Evolutionary conservation across 2,888 invertebrate genomes (phyloP).

Genomic region (Drosophila lutescens): DNA sequence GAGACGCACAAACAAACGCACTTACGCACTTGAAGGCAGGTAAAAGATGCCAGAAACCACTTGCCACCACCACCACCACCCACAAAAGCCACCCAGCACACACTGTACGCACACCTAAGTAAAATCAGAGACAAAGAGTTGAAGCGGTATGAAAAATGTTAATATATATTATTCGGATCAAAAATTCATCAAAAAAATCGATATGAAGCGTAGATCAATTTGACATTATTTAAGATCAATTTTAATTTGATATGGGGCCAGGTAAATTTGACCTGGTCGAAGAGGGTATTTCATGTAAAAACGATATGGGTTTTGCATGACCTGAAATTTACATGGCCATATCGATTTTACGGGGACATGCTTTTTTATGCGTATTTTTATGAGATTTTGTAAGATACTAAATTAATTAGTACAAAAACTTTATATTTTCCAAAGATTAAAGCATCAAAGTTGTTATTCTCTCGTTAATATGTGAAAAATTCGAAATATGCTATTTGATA

Average conservation of each 20-base stretch:
- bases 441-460: not conserved
- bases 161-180: not conserved
- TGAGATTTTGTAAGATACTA: too few species aligned
- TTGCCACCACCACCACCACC: not conserved
- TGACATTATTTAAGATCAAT: too few species aligned
- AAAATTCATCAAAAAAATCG: too few species aligned
- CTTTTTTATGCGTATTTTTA: too few species aligned
- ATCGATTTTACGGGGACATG: too few species aligned
- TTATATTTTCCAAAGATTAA: not conserved
- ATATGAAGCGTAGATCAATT: too few species aligned
- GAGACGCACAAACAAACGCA: conserved; percentile 16
- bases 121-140: conserved; percentile 31
- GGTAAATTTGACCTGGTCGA: too few species aligned
- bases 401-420: not conserved
- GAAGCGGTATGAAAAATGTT: not conserved
- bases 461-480: not conserved
- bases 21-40: conserved; percentile 3
- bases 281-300: too few species aligned
- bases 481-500: conserved; percentile 14
- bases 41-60: conserved; percentile 9
- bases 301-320: too few species aligned
- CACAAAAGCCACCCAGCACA: not conserved
- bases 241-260: too few species aligned
- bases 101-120: conserved; percentile 1
- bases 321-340: too few species aligned